A percentile compares a stretch with the other conserved stretches of the same genome.
Evolutionary conservation across 2,888 invertebrate species (phyloP).

Genomic region (Philaethria dido): DNA sequence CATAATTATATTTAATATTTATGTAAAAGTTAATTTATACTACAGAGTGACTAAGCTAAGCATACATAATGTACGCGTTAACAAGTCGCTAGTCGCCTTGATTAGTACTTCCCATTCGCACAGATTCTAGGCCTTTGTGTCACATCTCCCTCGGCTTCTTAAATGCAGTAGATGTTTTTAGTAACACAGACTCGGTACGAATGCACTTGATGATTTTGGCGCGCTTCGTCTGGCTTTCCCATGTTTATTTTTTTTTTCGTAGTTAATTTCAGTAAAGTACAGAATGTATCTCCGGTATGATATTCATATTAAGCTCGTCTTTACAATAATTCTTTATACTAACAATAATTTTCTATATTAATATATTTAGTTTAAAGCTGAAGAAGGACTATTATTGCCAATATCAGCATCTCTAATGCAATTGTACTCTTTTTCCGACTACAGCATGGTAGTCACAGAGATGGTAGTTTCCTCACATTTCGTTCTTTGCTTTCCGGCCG

Average conservation of each 20-base stretch:
- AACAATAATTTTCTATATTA: not conserved
- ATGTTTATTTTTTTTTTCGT: constrained; percentile 1
- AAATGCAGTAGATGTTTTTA: constrained; percentile 22
- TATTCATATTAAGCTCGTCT: not conserved
- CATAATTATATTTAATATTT: constrained; percentile 20
- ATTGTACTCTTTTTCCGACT: too few relatives aligned
- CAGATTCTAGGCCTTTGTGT: constrained; percentile 62
- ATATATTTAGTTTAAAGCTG: not conserved
- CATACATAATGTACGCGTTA: constrained; percentile 55
- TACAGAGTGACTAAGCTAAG: constrained; percentile 39
- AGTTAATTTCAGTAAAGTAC: constrained; percentile 15
- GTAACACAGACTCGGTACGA: constrained; percentile 1
- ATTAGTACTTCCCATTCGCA: constrained; percentile 70
- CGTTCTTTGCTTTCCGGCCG: too few relatives aligned
- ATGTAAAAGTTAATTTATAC: constrained; percentile 33
- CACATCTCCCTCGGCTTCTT: constrained; percentile 37
- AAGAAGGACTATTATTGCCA: not conserved
- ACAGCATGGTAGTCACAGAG: too few relatives aligned
- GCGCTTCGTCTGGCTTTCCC: not conserved
- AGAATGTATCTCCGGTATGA: not conserved
- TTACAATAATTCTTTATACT: not conserved
- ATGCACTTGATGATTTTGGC: constrained; percentile 5
- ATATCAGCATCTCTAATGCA: not conserved
- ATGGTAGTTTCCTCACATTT: too few relatives aligned
- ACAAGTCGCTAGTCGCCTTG: constrained; percentile 60